Evolutionary conservation across 2,888 invertebrate genomes (phyloP).

Genomic region (Ryuthela nishihirai): DNA sequence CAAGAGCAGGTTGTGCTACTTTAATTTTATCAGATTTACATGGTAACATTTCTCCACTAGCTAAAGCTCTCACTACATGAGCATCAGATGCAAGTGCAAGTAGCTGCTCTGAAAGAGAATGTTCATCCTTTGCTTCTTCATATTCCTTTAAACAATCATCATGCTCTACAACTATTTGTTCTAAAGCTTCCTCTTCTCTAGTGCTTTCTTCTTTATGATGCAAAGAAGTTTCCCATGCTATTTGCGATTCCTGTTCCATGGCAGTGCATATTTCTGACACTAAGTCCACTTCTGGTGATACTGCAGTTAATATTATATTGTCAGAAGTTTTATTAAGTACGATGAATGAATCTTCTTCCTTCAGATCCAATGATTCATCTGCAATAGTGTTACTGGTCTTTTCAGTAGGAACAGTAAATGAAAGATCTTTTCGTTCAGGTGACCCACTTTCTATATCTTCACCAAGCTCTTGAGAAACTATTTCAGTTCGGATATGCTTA

Average conservation of each 20-base stretch:
- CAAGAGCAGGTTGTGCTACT: slow-evolving; percentile 13
- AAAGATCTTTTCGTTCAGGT: slow-evolving; percentile 42
- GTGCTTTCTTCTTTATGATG: slow-evolving; percentile 34
- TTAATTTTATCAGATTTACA: slow-evolving; percentile 1
- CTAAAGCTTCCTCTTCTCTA: slow-evolving; percentile 35
- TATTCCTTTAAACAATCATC: slow-evolving; percentile 35
- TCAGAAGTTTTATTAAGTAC: too few species aligned
- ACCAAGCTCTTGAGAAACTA: slow-evolving; percentile 42
- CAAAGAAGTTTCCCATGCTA: slow-evolving; percentile 38
- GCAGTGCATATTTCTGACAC: too few species aligned
- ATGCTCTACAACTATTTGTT: slow-evolving; percentile 39
- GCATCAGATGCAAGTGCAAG: slow-evolving; percentile 30
- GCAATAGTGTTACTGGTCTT: too few species aligned
- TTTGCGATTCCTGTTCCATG: too few species aligned
- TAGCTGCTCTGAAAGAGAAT: slow-evolving; percentile 33
- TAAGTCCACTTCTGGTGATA: too few species aligned
- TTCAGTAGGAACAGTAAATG: too few species aligned
- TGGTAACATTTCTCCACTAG: background rate
- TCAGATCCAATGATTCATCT: too few species aligned
- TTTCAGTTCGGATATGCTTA: slow-evolving; percentile 43
- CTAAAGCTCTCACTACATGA: slow-evolving; percentile 2
- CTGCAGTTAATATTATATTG: too few species aligned
- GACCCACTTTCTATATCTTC: slow-evolving; percentile 43
- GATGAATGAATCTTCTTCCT: too few species aligned
- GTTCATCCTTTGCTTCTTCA: slow-evolving; percentile 29